Conservation (phyloP, 2,888 invertebrate genomes). For the Linnaemya vulpina region DNA sequence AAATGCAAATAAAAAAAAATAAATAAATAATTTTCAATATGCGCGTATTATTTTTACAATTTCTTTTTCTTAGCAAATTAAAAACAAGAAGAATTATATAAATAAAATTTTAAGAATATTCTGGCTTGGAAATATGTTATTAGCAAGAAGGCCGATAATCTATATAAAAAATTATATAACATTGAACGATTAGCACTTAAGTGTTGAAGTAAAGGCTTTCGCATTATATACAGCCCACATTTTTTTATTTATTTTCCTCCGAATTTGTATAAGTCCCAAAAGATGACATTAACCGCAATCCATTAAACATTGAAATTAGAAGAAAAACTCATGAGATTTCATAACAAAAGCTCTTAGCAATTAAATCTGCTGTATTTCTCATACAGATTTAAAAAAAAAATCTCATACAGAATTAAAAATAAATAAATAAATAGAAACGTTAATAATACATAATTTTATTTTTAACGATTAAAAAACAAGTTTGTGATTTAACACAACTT, state of each 20-base stretch:
- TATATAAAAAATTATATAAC: background rate
- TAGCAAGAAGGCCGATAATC: background rate
- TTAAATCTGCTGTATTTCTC: slow-evolving; percentile 38
- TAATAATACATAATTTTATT: slow-evolving; percentile 5
- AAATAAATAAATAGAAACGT: slow-evolving; percentile 37
- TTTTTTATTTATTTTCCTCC: slow-evolving; percentile 65
- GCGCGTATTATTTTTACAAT: background rate
- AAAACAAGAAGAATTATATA: background rate
- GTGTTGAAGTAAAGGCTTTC: slow-evolving; percentile 2
- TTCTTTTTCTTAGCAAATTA: background rate
- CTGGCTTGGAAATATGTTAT: too few relatives aligned
- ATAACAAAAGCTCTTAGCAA: slow-evolving; percentile 28
- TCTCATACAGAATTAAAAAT: background rate
- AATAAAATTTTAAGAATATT: background rate
- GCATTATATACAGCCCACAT: slow-evolving; percentile 47
- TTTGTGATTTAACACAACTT: slow-evolving; percentile 6
- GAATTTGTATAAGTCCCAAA: slow-evolving; percentile 41
- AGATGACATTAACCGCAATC: slow-evolving; percentile 47
- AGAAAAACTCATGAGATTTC: slow-evolving; percentile 35
- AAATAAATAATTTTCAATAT: background rate
- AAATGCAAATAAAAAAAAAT: slow-evolving; percentile 22
- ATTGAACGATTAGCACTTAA: background rate
- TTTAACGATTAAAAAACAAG: slow-evolving; percentile 26
- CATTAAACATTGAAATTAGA: slow-evolving; percentile 20
- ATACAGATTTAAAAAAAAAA: slow-evolving; percentile 16